These are phyloP conservation scores for Rhinopomastus cyanomelas DNA, from an alignment of 2,113 vertebrate genomes.

Conservation along the genomic window DNA sequence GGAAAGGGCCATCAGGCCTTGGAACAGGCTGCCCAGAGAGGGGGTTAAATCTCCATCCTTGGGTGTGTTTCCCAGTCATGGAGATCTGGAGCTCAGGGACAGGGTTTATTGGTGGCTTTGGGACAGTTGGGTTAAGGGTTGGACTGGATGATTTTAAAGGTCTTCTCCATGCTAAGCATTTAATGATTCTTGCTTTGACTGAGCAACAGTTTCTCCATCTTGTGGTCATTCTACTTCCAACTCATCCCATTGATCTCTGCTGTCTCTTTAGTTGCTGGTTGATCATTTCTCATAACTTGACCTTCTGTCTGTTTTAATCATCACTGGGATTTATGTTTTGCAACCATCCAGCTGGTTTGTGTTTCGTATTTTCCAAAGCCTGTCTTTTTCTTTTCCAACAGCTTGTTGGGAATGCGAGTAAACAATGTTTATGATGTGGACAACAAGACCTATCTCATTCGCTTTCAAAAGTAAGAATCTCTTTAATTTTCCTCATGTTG, in stretches of 20 bases:
- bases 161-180: too few species aligned
- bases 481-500: not conserved
- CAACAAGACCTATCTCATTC: slow-evolving; percentile 96
- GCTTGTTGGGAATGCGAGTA: slow-evolving; percentile 95
- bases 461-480: slow-evolving; percentile 91
- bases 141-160: too few species aligned
- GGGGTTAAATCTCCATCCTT: too few species aligned
- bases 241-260: not conserved
- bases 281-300: not conserved
- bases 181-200: not conserved
- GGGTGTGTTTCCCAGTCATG: too few species aligned
- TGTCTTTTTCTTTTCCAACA: slow-evolving; percentile 59
- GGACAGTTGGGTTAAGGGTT: too few species aligned
- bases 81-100: too few species aligned
- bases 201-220: not conserved
- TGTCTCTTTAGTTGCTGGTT: not conserved
- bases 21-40: too few species aligned
- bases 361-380: not conserved
- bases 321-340: not conserved
- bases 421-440: slow-evolving; percentile 98
- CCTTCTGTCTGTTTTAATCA: not conserved
- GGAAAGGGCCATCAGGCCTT: too few species aligned
- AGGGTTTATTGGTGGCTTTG: too few species aligned
- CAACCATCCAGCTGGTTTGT: not conserved
- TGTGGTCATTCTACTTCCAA: not conserved